These are phyloP conservation scores for Antheraea assamensis DNA, from an alignment of 2,888 invertebrate species.

Conservation along the genomic window DNA sequence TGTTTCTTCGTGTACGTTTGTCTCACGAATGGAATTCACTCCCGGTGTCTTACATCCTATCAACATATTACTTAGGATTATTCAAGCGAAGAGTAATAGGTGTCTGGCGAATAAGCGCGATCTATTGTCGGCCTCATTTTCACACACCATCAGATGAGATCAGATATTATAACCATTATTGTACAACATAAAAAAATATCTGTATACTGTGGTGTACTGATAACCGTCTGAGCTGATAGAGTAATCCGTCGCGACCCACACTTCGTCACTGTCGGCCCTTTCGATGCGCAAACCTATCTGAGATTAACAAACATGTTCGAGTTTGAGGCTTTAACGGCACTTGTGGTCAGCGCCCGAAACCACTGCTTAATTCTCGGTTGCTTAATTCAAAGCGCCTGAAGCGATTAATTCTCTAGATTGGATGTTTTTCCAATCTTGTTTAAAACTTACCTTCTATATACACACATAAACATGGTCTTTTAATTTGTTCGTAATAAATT, in stretches of 20 bases:
- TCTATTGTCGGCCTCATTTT: too few species aligned
- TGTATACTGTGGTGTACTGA: slow-evolving; percentile 53
- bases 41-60: too few species aligned
- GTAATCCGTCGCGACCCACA: slow-evolving; percentile 59
- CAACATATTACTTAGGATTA: too few species aligned
- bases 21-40: too few species aligned
- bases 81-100: too few species aligned
- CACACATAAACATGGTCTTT: not conserved
- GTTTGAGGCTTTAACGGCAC: slow-evolving; percentile 59
- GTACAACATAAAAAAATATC: not conserved
- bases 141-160: too few species aligned
- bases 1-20: too few species aligned
- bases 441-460: not conserved
- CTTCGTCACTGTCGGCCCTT: slow-evolving; percentile 73
- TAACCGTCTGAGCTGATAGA: slow-evolving; percentile 55
- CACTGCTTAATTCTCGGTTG: slow-evolving; percentile 48
- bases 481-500: not conserved
- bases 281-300: slow-evolving; percentile 59
- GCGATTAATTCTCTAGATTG: slow-evolving; percentile 25
- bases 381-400: slow-evolving; percentile 41
- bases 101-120: too few species aligned
- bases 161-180: not conserved
- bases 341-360: slow-evolving; percentile 49
- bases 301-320: slow-evolving; percentile 74
- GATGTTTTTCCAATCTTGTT: slow-evolving; percentile 18